These are phyloP conservation scores for Caenorhabditis wallacei DNA, from an alignment of 2,888 invertebrate genomes.

Conservation along the genomic window DNA sequence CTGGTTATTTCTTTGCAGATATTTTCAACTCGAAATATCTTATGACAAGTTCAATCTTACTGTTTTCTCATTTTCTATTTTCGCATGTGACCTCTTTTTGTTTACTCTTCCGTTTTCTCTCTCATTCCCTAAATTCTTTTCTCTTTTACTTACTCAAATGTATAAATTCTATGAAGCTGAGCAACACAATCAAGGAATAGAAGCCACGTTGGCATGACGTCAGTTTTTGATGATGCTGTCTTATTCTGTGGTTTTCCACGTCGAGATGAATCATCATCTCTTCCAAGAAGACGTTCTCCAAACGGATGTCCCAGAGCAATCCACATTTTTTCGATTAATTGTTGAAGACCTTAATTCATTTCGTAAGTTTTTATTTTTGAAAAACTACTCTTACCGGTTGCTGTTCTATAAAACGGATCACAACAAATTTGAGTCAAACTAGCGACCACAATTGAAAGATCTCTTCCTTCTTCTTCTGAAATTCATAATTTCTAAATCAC, in stretches of 20 bases:
- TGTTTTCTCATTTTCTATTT: not conserved
- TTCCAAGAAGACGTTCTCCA: conserved; percentile 68
- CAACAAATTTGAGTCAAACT: conserved; percentile 91
- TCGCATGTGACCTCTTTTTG: conserved; percentile 20
- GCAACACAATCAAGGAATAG: conserved; percentile 95
- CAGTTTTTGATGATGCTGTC: conserved; percentile 26
- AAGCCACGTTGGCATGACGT: conserved; percentile 88
- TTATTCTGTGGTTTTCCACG: conserved; percentile 5
- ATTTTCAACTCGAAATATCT: not conserved
- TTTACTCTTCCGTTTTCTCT: not conserved
- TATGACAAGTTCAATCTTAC: not conserved
- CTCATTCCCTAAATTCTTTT: not conserved
- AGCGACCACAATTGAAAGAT: conserved; percentile 90
- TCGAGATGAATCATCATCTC: conserved; percentile 25
- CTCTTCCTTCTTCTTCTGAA: conserved; percentile 88
- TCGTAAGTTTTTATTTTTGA: not conserved
- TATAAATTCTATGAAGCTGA: conserved; percentile 93
- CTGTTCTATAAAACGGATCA: conserved; percentile 85
- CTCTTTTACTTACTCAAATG: conserved; percentile 86
- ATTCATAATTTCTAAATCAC: not conserved
- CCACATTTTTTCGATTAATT: conserved; percentile 89
- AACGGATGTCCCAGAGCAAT: conserved; percentile 75
- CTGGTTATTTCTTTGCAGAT: not conserved
- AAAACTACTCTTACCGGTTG: conserved; percentile 42
- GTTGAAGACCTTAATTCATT: conserved; percentile 45